Evolutionary conservation across 2,113 vertebrate species (phyloP).

Genomic region (Cricetomys ansorgei): DNA sequence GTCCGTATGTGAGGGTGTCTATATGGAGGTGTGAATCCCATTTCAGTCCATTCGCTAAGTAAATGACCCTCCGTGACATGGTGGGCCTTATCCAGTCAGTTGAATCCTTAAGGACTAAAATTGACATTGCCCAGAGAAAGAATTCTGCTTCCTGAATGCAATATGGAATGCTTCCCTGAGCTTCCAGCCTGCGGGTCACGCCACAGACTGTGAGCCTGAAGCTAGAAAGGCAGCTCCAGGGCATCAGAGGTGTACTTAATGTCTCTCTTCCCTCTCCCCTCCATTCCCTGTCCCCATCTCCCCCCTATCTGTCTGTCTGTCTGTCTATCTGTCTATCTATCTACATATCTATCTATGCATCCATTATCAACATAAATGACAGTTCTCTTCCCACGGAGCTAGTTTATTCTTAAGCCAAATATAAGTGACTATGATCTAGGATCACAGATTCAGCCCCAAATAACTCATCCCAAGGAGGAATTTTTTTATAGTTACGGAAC

Average conservation of each 20-base stretch:
- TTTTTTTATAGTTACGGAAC: not conserved
- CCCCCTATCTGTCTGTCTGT: not conserved
- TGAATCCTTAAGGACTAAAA: not conserved
- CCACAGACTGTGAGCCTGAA: not conserved
- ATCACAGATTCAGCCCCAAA: not conserved
- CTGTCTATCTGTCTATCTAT: not conserved
- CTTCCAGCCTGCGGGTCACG: not conserved
- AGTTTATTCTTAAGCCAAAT: not conserved
- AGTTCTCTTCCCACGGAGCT: not conserved
- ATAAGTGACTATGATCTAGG: not conserved
- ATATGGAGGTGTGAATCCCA: not conserved
- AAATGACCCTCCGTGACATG: not conserved
- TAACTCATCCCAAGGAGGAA: not conserved
- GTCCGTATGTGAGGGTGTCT: fast-evolving
- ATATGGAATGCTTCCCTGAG: not conserved
- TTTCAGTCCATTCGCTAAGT: too few species aligned
- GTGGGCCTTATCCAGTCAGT: not conserved
- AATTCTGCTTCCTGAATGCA: not conserved
- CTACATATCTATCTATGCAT: not conserved
- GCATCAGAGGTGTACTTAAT: too few species aligned
- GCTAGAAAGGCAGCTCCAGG: too few species aligned
- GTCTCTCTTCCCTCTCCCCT: not conserved
- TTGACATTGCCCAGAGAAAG: not conserved
- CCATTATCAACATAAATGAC: not conserved
- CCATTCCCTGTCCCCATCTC: too few species aligned